A percentile compares a stretch with the other conserved stretches of the same genome.
Evolutionary conservation across 2,797 vertebrate genomes (phyloP).

Genomic region (Mus caroli): DNA sequence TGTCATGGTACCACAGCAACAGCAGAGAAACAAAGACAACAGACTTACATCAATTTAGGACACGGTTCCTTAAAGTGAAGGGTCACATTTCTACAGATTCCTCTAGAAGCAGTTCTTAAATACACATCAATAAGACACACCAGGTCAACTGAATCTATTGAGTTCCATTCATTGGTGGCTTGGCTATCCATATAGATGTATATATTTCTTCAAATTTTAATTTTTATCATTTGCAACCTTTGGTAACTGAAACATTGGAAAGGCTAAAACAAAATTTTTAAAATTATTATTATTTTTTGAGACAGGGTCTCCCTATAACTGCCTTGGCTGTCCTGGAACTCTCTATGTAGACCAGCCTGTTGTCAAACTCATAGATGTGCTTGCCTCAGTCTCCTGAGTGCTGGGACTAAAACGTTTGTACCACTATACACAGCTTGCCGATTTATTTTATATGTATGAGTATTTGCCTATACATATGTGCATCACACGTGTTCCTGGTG

Average conservation of each 20-base stretch:
- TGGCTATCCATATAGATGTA: not conserved
- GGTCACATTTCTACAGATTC: not conserved
- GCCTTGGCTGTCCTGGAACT: not conserved
- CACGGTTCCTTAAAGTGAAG: not conserved
- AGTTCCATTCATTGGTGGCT: not conserved
- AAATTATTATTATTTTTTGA: not conserved
- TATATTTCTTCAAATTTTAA: not conserved
- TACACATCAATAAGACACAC: conserved; percentile 19
- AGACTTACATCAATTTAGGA: not conserved
- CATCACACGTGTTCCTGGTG: not conserved
- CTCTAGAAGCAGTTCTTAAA: not conserved
- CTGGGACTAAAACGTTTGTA: not conserved
- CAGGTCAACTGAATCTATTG: not conserved
- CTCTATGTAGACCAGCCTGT: not conserved
- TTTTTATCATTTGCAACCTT: conserved; percentile 40
- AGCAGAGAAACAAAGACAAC: not conserved
- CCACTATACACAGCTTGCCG: not conserved
- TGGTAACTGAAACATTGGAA: conserved; percentile 19
- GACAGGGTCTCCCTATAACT: not conserved
- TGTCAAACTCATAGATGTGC: not conserved
- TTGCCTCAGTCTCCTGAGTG: not conserved
- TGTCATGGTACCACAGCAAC: not conserved
- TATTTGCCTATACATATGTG: not conserved
- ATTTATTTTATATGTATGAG: not conserved
- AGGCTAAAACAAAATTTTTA: not conserved